Evolutionary conservation across 2,888 invertebrate species (phyloP), one percentile per base, ranked within the genome.

Genomic region (Chironomus riparius): DNA sequence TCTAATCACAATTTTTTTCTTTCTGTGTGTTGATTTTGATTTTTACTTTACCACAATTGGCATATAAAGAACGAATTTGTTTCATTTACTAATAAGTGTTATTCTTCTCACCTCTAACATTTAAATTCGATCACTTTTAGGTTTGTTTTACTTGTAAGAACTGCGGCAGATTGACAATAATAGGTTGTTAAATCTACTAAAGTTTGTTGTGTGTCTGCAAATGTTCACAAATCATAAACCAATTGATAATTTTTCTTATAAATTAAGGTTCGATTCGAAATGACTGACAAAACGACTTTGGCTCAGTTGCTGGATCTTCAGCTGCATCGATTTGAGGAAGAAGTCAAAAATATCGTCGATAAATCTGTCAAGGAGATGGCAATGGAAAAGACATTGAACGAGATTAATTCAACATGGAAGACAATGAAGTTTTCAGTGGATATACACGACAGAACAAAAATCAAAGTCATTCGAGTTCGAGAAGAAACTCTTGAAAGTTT

Each of bases 311-410:
- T 97, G 76, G 92, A 91, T 6, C 86, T 98, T 22, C 92, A 95
- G 81, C 87, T 98, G 1, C 96, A 98, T 83, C 91, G 95, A 80
- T 97, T 87, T 81, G 97, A 97, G 85, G 97, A 97, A 78, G 97
- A 97, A 1, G 97, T 96, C 0, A 94, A 96, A 81, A 95, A 95
- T 83, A 97, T 98, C 80, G 98, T 98, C 7, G 98, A 98, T 83
- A 97, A 97, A 85, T 97, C 98, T 0, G 96, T 97, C 0, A 98
- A 98, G 85, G 98, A 98, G 86, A 96, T 97, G 94, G 94, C 95
- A 2, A 98, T 98, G 97, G 98, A 98, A 84, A 97, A 97, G 83
- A 92, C 92, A 76, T 86, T 98, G 71, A 89, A 93, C 79, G 97
- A 98, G 81, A 85, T 98, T 77, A 91, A 97, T 81, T 88, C 90